These are phyloP conservation scores for Dilophus febrilis DNA, from an alignment of 2,888 invertebrate genomes.

Conservation along the genomic window DNA sequence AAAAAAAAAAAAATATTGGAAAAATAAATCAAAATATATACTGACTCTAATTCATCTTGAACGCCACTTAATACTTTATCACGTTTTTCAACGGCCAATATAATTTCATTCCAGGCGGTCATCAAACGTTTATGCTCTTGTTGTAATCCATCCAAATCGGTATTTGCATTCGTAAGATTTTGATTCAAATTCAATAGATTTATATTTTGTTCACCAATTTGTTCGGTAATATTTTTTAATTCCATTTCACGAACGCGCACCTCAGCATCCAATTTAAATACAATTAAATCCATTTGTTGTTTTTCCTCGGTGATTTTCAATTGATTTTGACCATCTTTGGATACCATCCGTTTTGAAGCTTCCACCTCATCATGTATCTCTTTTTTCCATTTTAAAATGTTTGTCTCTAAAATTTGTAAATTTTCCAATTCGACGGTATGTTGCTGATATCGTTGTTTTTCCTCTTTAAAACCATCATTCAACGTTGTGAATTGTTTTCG, in stretches of 20 bases:
- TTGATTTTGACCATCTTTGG: constrained; percentile 26
- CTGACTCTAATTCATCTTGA: constrained; percentile 40
- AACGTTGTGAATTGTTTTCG: constrained; percentile 26
- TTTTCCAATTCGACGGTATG: constrained; percentile 21
- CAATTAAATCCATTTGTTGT: constrained; percentile 38
- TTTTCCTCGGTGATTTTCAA: constrained; percentile 26
- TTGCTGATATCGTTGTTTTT: constrained; percentile 20
- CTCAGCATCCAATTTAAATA: constrained; percentile 49
- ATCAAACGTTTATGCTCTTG: constrained; percentile 50
- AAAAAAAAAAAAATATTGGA: constrained; percentile 2
- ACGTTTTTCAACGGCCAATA: constrained; percentile 48
- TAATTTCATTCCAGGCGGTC: constrained; percentile 57
- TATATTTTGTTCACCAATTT: constrained; percentile 43
- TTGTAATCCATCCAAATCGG: constrained; percentile 53
- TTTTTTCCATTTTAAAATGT: constrained; percentile 24
- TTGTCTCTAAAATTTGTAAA: constrained; percentile 22
- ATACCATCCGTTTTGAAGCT: constrained; percentile 25
- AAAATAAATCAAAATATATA: constrained; percentile 6
- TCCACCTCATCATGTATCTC: constrained; percentile 25
- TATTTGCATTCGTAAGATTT: constrained; percentile 48
- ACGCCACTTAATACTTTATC: constrained; percentile 48
- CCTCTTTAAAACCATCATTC: constrained; percentile 15
- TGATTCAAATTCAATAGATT: constrained; percentile 41
- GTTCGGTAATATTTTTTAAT: constrained; percentile 42
- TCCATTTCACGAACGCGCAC: constrained; percentile 53